Percentiles rank a stretch among this genome's conserved stretches.
phyloP scores from a whole-genome alignment of 2,113 vertebrate genomes.

The Etheostoma cragini region DNA sequence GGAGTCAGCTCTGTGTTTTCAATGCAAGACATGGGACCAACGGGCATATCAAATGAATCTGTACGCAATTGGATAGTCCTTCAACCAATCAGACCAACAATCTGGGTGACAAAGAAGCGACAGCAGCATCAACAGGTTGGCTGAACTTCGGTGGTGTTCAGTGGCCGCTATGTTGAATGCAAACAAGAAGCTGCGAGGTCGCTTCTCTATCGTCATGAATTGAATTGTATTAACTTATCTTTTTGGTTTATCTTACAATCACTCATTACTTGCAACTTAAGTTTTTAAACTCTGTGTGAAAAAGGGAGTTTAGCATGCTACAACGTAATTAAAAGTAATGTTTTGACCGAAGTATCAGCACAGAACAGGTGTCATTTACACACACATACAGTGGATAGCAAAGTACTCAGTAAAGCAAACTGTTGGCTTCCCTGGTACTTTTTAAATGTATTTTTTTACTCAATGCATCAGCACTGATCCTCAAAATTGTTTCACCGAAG shows the following conservation, averaged over 20 bases:
- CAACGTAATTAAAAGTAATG: background rate
- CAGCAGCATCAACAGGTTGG: too few relatives aligned
- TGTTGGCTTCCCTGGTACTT: background rate
- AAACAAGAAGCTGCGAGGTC: too few relatives aligned
- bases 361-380: background rate
- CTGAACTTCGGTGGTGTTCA: too few relatives aligned
- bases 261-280: slow-evolving; percentile 8
- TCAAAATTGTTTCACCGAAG: background rate
- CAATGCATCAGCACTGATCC: too few relatives aligned
- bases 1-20: too few relatives aligned
- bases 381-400: background rate
- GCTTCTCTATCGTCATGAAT: too few relatives aligned
- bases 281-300: background rate
- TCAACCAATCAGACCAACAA: too few relatives aligned
- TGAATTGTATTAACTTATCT: background rate
- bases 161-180: too few relatives aligned
- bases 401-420: background rate
- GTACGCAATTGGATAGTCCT: too few relatives aligned
- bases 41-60: too few relatives aligned
- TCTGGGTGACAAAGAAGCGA: too few relatives aligned
- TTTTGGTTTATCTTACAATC: background rate
- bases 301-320: background rate
- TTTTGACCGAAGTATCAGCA: background rate
- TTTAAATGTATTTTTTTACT: background rate
- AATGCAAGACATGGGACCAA: too few relatives aligned